phyloP scores from a whole-genome alignment of 2,797 vertebrate genomes.

The Poeciliopsis infans region DNA sequence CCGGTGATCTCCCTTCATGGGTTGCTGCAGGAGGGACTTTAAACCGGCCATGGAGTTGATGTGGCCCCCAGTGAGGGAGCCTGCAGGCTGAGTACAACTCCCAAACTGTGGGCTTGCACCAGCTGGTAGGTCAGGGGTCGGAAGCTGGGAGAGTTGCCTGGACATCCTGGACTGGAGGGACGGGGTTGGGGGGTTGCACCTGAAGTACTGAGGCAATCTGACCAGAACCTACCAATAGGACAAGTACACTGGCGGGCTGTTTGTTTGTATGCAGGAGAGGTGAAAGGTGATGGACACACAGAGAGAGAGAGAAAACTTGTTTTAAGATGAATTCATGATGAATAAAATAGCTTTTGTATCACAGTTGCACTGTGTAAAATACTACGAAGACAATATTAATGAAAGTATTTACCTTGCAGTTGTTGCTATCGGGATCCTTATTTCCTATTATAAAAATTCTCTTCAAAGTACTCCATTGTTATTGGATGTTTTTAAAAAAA shows the following conservation, averaged over 20 bases:
- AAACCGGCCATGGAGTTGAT: conserved; percentile 85
- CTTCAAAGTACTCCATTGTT: conserved; percentile 72
- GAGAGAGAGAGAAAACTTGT: conserved; percentile 37
- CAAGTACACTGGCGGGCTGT: conserved; percentile 54
- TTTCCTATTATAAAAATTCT: conserved; percentile 55
- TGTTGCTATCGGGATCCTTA: conserved; percentile 49
- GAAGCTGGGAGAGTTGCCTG: conserved; percentile 83
- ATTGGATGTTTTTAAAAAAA: conserved; percentile 9
- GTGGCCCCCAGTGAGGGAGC: conserved; percentile 78
- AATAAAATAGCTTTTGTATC: conserved; percentile 40
- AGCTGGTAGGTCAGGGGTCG: conserved; percentile 82
- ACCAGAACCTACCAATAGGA: conserved; percentile 61
- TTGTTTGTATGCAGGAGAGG: conserved; percentile 37
- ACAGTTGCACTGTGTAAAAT: background rate
- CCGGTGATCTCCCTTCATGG: conserved; percentile 86
- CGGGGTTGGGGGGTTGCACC: conserved; percentile 56
- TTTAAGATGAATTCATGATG: conserved; percentile 44
- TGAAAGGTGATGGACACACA: conserved; percentile 17
- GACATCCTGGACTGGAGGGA: conserved; percentile 79
- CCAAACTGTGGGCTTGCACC: conserved; percentile 86
- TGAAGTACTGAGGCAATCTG: conserved; percentile 55
- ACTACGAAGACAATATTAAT: background rate
- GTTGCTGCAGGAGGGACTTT: conserved; percentile 89
- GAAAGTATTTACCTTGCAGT: conserved; percentile 64
- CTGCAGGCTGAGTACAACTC: conserved; percentile 76